Conservation (phyloP, 2,113 vertebrate genomes). For the Solea solea region DNA sequence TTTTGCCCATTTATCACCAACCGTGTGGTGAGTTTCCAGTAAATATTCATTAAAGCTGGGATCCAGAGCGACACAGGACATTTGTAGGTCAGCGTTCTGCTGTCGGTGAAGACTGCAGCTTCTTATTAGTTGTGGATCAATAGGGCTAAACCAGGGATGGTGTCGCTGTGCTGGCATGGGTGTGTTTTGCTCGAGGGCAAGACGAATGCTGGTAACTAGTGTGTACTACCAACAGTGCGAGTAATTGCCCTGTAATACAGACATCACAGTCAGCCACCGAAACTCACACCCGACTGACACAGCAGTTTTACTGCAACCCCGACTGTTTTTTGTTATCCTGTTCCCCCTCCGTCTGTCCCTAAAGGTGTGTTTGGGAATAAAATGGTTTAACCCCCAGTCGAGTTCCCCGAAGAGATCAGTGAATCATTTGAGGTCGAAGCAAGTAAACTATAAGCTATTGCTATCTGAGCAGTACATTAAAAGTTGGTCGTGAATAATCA, state of each 20-base stretch:
- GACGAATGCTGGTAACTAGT: constrained; percentile 10
- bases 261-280: constrained; percentile 43
- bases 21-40: constrained; percentile 24
- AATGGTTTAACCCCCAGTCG: constrained; percentile 1
- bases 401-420: constrained; percentile 12
- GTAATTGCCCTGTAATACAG: constrained; percentile 47
- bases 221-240: constrained; percentile 30
- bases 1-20: constrained; percentile 32
- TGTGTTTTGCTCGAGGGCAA: constrained; percentile 23
- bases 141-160: constrained; percentile 2
- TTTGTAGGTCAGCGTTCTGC: background rate
- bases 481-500: constrained; percentile 30
- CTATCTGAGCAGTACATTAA: constrained; percentile 17
- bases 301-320: constrained; percentile 17
- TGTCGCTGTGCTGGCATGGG: constrained; percentile 1
- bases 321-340: background rate
- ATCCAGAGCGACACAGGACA: constrained; percentile 1
- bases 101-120: constrained; percentile 9
- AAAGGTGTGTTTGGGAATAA: constrained; percentile 11
- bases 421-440: background rate
- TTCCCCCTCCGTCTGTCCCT: background rate
- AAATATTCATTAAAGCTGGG: constrained; percentile 29
- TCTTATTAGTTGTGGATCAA: constrained; percentile 37
- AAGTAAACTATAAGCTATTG: constrained; percentile 1
- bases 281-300: constrained; percentile 47